Evolutionary conservation across 1,140 invertebrate species (phyloP), one percentile per base, ranked within the genome.

Genomic region (Drosophila triauraria): DNA sequence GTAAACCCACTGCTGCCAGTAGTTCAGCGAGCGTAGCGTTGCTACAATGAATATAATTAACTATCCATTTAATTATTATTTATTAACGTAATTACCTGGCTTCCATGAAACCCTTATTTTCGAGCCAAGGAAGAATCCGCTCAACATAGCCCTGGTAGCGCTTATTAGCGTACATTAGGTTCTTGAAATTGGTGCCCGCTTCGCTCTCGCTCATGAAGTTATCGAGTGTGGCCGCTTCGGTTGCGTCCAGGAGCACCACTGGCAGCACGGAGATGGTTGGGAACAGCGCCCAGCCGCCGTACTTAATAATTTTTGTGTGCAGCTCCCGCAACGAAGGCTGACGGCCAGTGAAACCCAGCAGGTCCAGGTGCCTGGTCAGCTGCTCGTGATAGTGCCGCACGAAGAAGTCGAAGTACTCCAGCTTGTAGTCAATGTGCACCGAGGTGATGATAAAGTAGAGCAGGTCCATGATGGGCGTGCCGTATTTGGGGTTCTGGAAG

Each of bases 401-500:
- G 0, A 92, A 74, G n/a, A 50, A 86, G 47, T 92, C 91, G 32
- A 92, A 92, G 23, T 86, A n/a, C 3, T 65, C 74, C 6, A 91
- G 27, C 25, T 92, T 92, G 42, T 86, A 56, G 10, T 88, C 78
- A 9, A 81, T 80, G 13, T 88, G 53, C 9, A 88, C 75, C 4
- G 91, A 92, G 13, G 91, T 80, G 2, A 87, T 58, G 4, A 92
- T 78, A 2, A 92, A 90, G 51, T 92, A 90, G 0, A 83, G 15
- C 7, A 92, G 4, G 68, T 92, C 91, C 25, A 58, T 40, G 1
- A 58, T 43, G 4, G 91, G 91, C 17, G 76, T 54, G 23, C 82
- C 78, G 57, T 71, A 92, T 70, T 64, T 70, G 7, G 84, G 79
- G 63, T 79, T 87, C 57, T 92, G 91, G 56, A 90, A 90, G 59